Evolutionary conservation across 2,113 vertebrate genomes (phyloP).

Genomic region (Melierax canorus): DNA sequence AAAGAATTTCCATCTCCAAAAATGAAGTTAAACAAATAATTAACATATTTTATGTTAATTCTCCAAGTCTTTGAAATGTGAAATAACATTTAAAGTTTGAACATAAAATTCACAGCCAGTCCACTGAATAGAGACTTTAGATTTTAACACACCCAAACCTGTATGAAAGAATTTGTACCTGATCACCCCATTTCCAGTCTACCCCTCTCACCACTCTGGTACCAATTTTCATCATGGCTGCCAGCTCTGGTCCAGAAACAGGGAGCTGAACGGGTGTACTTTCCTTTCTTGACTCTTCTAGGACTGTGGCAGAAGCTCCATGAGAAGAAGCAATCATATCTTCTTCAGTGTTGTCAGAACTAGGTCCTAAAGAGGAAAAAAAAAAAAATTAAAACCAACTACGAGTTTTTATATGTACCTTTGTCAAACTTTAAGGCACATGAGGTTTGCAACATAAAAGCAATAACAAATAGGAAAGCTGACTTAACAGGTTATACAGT

Average conservation of each 20-base stretch:
- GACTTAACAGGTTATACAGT: not conserved
- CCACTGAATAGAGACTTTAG: not conserved
- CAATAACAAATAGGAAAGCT: not conserved
- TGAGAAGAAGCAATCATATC: conserved; percentile 79
- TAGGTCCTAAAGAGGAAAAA: conserved; percentile 78
- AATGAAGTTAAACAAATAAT: not conserved
- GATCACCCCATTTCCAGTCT: conserved; percentile 99
- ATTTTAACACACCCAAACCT: not conserved
- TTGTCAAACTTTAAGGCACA: not conserved
- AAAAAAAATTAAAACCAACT: not conserved
- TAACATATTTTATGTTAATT: not conserved
- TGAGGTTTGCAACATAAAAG: not conserved
- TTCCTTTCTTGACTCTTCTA: conserved; percentile 95
- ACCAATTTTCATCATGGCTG: conserved; percentile 99
- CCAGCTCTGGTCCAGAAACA: conserved; percentile 92
- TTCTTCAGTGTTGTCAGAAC: conserved; percentile 88
- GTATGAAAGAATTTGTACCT: conserved; percentile 72
- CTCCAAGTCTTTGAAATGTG: not conserved
- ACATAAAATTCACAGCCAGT: not conserved
- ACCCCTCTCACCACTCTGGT: conserved; percentile 96
- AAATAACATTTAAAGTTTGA: not conserved
- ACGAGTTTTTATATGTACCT: not conserved
- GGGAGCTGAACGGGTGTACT: conserved; percentile 84
- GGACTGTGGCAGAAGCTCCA: conserved; percentile 90
- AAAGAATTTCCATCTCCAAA: not conserved